A percentile compares a stretch with the other conserved stretches of the same genome.
These are phyloP conservation scores for Miniopterus natalensis DNA, from an alignment of 2,113 vertebrate species.

Conservation along the genomic window DNA sequence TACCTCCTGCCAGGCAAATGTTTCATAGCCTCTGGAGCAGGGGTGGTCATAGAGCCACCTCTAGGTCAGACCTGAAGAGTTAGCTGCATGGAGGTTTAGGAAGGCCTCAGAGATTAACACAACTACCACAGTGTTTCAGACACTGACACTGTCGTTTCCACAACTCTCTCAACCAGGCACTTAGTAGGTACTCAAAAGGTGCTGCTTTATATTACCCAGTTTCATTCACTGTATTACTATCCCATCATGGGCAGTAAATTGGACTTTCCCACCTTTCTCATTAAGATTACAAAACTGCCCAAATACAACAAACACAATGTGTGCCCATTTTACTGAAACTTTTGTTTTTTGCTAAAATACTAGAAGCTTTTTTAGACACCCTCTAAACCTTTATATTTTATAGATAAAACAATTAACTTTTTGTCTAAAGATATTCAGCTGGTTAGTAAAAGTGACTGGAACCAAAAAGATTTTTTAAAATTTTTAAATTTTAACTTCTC, in stretches of 20 bases:
- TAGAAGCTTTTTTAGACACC: constrained; percentile 19
- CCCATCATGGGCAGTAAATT: neutral
- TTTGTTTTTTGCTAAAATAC: neutral
- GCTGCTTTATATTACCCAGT: neutral
- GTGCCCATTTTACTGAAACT: neutral
- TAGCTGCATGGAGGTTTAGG: neutral
- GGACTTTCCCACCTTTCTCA: neutral
- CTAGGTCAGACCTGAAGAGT: neutral
- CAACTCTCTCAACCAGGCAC: neutral
- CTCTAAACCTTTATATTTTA: constrained; percentile 17
- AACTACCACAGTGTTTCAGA: neutral
- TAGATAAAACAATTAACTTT: constrained; percentile 51
- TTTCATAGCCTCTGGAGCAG: neutral
- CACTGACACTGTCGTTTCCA: neutral
- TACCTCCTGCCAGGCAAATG: neutral
- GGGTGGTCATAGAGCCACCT: neutral
- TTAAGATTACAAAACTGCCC: constrained; percentile 26
- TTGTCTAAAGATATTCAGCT: constrained; percentile 1
- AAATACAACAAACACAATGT: neutral
- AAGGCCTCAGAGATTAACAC: neutral
- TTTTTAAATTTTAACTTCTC: constrained; percentile 42
- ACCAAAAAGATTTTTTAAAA: neutral
- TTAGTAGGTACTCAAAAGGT: neutral
- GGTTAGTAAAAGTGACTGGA: constrained; percentile 35
- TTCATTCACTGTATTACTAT: neutral